Evolutionary conservation across 2,113 vertebrate species (phyloP), one percentile per base, ranked within the genome.

Genomic region (Microtus oregoni): DNA sequence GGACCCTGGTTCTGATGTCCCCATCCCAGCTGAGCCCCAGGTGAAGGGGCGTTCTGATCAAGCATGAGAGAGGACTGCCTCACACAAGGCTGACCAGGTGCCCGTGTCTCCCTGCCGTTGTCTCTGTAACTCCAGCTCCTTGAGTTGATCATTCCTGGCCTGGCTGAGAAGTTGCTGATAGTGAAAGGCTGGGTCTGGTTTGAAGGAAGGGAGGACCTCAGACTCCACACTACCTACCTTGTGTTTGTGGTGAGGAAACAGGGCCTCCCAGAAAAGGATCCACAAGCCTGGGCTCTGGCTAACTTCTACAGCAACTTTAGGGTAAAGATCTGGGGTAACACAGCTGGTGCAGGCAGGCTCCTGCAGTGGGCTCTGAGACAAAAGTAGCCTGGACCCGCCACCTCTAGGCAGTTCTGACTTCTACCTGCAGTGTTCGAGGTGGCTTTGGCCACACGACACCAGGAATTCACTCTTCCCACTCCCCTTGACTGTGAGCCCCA

Each of bases 141-240:
- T 17, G 0, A 77, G 41, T 41, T 41, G 19, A 7, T 35, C 17
- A 0, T 10, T 41, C 58, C 65, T 20, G 0, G 32, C 13, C 38
- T 44, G 19, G 22, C 22, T 38, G 17, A 61, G 38, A 38, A 1
- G 2, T 73, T 52, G 55, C 19, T 65, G 41, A 41, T 58, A 11
- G 11, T 1, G 72, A 77, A 70, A 0, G 1, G 4, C 0, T 0
- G 11, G 5, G 3, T 26, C 67, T 87, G 41, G 52, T 79, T 58
- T 7, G 75, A 52, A 44, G 79, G 12, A 11, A 24, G 38, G 82
- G 14, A 26, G n/a, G 30, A 11, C 17, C 70, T 41, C 44, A 58
- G 19, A 58, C 58, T 35, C 35, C 32, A 7, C 38, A 35, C 5
- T 1, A 0, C 58, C 32, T 1, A 0, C 58, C n/a, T 67, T 0